Evolutionary conservation across 1,140 invertebrate genomes (phyloP).

Genomic region (Vanessa tameamea): DNA sequence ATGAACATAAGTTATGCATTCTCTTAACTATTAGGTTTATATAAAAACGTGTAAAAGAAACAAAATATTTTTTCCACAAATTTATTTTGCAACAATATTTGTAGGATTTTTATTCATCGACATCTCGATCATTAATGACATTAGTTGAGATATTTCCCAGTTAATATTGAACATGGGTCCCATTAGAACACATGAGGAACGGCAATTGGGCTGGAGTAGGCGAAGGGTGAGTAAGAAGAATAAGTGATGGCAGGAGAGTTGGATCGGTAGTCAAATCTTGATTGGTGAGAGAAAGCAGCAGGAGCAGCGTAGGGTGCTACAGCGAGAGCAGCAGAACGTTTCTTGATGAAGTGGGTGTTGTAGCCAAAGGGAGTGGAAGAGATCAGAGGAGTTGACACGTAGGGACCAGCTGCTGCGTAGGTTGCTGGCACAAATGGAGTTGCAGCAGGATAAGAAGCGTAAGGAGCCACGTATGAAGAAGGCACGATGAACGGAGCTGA

Average conservation of each 20-base stretch:
- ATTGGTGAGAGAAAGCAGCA: constrained; percentile 46
- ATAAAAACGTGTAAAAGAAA: no score
- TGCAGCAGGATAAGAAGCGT: constrained; percentile 31
- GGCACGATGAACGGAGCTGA: constrained; percentile 43
- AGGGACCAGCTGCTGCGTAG: constrained; percentile 44
- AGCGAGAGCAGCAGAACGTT: constrained; percentile 56
- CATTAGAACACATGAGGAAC: background rate
- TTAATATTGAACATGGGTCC: background rate
- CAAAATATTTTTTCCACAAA: background rate
- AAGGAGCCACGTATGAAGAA: constrained; percentile 35
- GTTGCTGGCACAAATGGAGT: constrained; percentile 37
- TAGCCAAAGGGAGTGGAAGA: constrained; percentile 23
- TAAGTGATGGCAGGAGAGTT: background rate
- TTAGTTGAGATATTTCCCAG: background rate
- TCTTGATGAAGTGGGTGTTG: constrained; percentile 59
- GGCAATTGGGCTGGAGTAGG: background rate
- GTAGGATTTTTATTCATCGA: background rate
- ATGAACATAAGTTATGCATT: no score
- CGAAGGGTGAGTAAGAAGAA: background rate
- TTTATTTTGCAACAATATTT: background rate
- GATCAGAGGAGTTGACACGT: background rate
- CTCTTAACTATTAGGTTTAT: no score
- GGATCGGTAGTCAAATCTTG: constrained; percentile 46
- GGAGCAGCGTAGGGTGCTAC: constrained; percentile 47
- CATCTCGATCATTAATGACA: background rate